Evolutionary conservation across 2,797 vertebrate species (phyloP), one percentile per base, ranked within the genome.

Genomic region (Anomalospiza imberbis): DNA sequence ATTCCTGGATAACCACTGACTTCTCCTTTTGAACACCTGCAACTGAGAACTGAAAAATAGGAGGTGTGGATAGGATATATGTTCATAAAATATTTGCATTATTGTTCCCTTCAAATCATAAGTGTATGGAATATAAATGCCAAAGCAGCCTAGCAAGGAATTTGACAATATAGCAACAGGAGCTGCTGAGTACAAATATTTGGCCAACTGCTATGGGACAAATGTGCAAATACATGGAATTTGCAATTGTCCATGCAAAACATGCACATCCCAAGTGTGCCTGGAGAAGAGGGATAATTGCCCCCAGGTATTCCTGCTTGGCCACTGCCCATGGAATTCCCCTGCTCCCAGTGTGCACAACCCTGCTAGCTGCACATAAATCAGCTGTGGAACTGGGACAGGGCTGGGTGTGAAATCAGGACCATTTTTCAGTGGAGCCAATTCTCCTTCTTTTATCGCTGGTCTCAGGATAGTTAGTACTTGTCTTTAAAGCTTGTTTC

Each of bases 401-500:
- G 75, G 74, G 65, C 63, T 71, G 60, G 76, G 80, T 85, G 88
- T 84, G 90, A 93, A 96, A 92, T 80, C 72, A 72, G 31, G 50
- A 62, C 63, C 75, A 62, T 92, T 95, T 89, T 82, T 96, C 93
- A 94, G 58, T 7, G 31, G 36, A 93, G 83, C 72, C 61, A 92
- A 12, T 87, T 94, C 83, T 82, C 79, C 78, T 89, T 72, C 55
- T 88, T 95, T 91, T 94, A 93, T 92, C 9, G 1, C 90, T 74
- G 60, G 65, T 96, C 90, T 96, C 91, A 77, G 84, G 80, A 77
- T 92, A 96, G 90, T 96, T 87, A 93, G 93, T 77, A 82, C 72
- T 92, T 95, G 75, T 94, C 91, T 93, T 94, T 92, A 92, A 89
- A 94, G 94, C 71, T 50, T 63, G 54, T 91, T 94, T 92, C 88